Evolutionary conservation across 2,797 vertebrate species (phyloP), one percentile per base, ranked within the genome.

Genomic region (Sciaenops ocellatus): DNA sequence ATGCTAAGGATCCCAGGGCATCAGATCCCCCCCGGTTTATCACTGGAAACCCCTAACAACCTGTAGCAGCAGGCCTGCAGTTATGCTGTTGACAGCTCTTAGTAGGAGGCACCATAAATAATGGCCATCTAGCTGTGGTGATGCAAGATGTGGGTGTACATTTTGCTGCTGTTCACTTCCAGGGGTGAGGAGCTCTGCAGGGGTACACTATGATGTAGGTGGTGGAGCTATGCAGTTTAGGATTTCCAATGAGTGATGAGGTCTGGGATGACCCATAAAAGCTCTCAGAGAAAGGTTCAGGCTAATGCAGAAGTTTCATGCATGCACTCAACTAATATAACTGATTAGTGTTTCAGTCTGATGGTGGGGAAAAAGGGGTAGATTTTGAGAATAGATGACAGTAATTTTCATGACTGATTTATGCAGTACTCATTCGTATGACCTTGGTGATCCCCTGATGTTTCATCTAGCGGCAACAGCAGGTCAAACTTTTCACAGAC

Each of bases 31-130:
- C 74, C 71, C 3, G 20, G 72, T 85, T 87, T 88, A 76, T 85
- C 79, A 71, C 75, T 62, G 62, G 61, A 79, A 85, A 79, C 78
- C 41, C 71, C 73, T 69, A 59, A 87, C 77, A 90, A 87, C 84
- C 75, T 89, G 73, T 71, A 84, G 87, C 85, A 83, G 86, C 78
- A 73, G 57, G 77, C 76, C 84, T 79, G 69, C 69, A 69, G 79
- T 85, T 71, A 84, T 24, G 46, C 68, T 75, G 78, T 72, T 65
- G 82, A 86, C 65, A 56, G 59, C 61, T 87, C 76, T 20, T 64
- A 22, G 84, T 54, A 18, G 85, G 85, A 75, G 82, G 79, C 51
- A 42, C 72, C 48, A 52, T 80, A 84, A 87, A 87, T 83, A 87
- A 90, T 82, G 74, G 30, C 26, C 16, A 11, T 34, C 76, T 80